Conservation (phyloP, 2,113 vertebrate species). For the Aphyosemion australe region DNA sequence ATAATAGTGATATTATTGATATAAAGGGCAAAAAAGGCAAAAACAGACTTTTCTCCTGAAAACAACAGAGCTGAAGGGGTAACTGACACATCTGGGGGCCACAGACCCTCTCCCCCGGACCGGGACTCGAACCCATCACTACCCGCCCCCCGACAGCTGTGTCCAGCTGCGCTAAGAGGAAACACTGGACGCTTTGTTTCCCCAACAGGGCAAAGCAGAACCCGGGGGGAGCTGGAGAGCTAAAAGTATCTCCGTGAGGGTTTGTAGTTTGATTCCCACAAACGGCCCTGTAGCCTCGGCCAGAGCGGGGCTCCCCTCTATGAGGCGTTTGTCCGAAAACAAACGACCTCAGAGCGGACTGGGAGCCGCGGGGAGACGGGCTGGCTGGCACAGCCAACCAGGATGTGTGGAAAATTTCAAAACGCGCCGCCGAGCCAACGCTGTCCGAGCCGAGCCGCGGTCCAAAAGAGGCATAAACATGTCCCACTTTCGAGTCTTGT, state of each 20-base stretch:
- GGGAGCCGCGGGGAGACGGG: conserved; percentile 32
- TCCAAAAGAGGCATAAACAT: background rate
- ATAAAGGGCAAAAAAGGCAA: no score
- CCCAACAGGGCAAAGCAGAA: conserved; percentile 12
- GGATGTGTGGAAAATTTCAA: conserved; percentile 67
- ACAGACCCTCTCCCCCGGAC: conserved; percentile 10
- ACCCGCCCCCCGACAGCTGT: conserved; percentile 65
- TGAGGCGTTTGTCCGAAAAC: conserved; percentile 1
- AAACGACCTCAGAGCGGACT: conserved; percentile 31
- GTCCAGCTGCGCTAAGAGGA: conserved; percentile 64
- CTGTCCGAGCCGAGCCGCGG: conserved; percentile 23
- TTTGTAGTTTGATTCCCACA: conserved; percentile 50
- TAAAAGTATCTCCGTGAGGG: conserved; percentile 14
- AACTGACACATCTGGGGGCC: background rate
- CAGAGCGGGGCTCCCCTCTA: conserved; percentile 32
- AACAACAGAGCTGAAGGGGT: no score
- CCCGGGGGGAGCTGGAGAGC: conserved; percentile 24
- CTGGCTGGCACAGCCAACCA: conserved; percentile 42
- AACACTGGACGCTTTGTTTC: conserved; percentile 75
- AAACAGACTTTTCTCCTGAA: no score
- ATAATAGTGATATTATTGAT: no score
- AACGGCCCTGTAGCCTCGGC: conserved; percentile 30
- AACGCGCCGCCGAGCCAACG: background rate
- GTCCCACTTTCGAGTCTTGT: background rate
- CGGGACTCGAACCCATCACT: conserved; percentile 20